Evolutionary conservation across 2,888 invertebrate species (phyloP).

Genomic region (Eulithis testata): DNA sequence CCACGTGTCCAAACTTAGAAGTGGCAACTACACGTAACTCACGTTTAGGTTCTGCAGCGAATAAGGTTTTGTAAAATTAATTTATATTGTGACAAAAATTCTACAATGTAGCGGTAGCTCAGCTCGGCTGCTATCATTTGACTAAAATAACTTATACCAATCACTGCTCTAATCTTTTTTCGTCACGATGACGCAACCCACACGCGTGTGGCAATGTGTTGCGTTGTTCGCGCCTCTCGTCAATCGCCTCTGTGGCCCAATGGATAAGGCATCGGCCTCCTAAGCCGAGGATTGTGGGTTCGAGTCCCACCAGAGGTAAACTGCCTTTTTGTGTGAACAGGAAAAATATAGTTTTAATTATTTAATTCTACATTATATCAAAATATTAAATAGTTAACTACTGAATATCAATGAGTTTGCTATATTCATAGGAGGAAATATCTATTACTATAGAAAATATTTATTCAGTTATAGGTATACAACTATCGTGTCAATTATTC

Average conservation of each 20-base stretch:
- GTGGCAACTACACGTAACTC: too few relatives aligned
- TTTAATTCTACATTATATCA: not conserved
- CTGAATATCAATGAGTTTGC: too few relatives aligned
- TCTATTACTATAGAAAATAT: too few relatives aligned
- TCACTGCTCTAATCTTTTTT: constrained; percentile 44
- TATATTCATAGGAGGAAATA: too few relatives aligned
- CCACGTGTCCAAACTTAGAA: too few relatives aligned
- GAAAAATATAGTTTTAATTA: constrained; percentile 8
- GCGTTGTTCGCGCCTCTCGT: constrained; percentile 91
- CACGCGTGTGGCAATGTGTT: constrained; percentile 43
- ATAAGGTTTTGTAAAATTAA: too few relatives aligned
- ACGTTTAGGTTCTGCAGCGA: too few relatives aligned
- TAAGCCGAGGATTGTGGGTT: constrained; percentile 94
- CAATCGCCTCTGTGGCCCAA: constrained; percentile 94
- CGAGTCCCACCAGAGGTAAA: constrained; percentile 94
- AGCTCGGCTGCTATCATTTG: constrained; percentile 24
- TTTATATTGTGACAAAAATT: too few relatives aligned
- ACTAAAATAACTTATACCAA: constrained; percentile 42
- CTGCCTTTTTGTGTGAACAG: constrained; percentile 54
- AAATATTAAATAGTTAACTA: too few relatives aligned
- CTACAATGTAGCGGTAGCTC: not conserved
- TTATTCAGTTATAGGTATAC: too few relatives aligned
- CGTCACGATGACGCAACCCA: constrained; percentile 61
- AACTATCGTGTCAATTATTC: too few relatives aligned
- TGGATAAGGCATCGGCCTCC: constrained; percentile 94